Evolutionary conservation across 2,797 vertebrate species (phyloP).

Genomic region (Champsocephalus esox): DNA sequence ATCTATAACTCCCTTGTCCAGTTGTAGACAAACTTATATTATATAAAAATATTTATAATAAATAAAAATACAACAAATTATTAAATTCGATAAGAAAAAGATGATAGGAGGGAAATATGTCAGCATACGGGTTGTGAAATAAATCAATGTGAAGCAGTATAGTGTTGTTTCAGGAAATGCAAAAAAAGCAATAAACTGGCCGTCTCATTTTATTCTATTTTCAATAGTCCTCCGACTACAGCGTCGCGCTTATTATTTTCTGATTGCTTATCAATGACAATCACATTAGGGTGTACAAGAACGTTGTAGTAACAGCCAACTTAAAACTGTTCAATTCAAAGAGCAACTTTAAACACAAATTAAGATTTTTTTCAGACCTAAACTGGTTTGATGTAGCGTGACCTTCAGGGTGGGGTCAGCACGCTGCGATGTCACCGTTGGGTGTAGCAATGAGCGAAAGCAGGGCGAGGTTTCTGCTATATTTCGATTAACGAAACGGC

Average conservation of each 20-base stretch:
- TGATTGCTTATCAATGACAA: neutral
- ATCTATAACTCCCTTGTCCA: too few relatives aligned
- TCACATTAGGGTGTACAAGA: neutral
- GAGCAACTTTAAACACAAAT: neutral
- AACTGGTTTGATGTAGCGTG: neutral
- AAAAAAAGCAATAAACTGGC: too few relatives aligned
- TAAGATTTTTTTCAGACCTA: rapidly evolving
- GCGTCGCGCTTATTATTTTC: neutral
- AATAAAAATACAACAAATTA: too few relatives aligned
- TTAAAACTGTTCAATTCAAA: neutral
- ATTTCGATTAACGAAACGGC: neutral
- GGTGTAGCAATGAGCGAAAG: neutral
- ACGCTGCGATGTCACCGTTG: neutral
- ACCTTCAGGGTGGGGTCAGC: neutral
- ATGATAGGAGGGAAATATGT: too few relatives aligned
- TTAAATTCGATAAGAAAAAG: too few relatives aligned
- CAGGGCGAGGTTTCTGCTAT: neutral
- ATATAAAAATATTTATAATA: too few relatives aligned
- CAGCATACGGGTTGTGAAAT: too few relatives aligned
- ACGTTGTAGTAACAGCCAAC: neutral
- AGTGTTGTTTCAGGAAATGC: too few relatives aligned
- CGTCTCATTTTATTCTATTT: too few relatives aligned
- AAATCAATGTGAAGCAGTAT: too few relatives aligned
- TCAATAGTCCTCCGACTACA: too few relatives aligned
- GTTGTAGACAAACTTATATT: too few relatives aligned